These are phyloP conservation scores for Dinomys branickii DNA, from an alignment of 2,113 vertebrate genomes.

Conservation along the genomic window DNA sequence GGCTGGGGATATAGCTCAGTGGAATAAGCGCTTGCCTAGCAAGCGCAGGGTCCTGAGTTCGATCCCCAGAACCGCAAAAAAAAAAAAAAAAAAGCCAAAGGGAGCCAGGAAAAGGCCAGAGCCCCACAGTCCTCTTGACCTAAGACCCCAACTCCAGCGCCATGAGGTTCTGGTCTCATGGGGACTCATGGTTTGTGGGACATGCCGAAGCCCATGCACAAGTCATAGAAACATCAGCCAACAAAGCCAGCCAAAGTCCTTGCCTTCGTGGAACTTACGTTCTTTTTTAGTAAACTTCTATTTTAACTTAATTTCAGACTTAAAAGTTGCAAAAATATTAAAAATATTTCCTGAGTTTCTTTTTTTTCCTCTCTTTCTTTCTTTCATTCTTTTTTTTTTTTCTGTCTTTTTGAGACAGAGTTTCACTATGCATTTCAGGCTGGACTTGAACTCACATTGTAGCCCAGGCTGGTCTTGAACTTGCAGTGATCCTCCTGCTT, in stretches of 20 bases:
- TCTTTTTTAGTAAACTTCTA: neutral
- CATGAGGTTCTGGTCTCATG: neutral
- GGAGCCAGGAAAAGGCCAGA: neutral
- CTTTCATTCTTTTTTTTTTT: neutral
- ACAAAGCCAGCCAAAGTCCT: neutral
- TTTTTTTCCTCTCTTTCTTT: neutral
- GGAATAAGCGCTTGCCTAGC: no score
- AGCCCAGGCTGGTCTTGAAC: neutral
- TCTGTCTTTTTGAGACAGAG: neutral
- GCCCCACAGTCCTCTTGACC: no score
- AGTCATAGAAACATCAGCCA: neutral
- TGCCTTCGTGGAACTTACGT: neutral
- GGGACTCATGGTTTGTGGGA: rapidly evolving
- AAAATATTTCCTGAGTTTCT: neutral
- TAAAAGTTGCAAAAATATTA: neutral
- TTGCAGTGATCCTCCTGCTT: neutral
- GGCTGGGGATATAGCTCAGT: no score
- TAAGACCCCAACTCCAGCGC: neutral
- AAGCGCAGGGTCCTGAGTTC: no score
- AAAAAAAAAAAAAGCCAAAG: neutral
- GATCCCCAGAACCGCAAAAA: no score
- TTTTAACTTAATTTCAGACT: conserved; percentile 37
- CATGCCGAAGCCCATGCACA: neutral
- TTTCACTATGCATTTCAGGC: neutral
- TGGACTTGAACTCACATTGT: neutral